phyloP scores from a whole-genome alignment of 2,888 invertebrate genomes.

The Tachina lurida region DNA sequence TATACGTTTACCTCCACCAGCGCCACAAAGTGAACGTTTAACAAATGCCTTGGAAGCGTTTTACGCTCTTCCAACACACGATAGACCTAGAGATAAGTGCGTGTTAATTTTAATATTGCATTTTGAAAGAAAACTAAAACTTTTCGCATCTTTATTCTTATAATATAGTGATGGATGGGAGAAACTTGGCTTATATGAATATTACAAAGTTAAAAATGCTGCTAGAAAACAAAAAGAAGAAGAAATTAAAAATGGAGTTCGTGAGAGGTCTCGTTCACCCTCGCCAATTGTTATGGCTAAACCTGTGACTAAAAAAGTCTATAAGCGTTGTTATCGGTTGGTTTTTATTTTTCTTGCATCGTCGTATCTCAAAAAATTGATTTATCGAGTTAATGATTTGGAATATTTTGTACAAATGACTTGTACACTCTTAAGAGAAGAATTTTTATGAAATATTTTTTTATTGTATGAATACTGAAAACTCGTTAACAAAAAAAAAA shows the following conservation, averaged over 20 bases:
- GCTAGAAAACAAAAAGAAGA: constrained; percentile 95
- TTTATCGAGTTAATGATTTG: too few relatives aligned
- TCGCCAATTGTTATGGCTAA: constrained; percentile 90
- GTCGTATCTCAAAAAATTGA: too few relatives aligned
- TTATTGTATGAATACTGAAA: too few relatives aligned
- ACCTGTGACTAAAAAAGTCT: constrained; percentile 84
- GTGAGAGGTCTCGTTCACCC: constrained; percentile 90
- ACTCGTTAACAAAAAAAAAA: too few relatives aligned
- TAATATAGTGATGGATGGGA: constrained; percentile 97
- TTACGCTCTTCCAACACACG: constrained; percentile 96
- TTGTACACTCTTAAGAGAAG: too few relatives aligned
- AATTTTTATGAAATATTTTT: too few relatives aligned
- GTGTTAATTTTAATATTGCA: constrained; percentile 68
- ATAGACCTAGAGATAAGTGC: constrained; percentile 95
- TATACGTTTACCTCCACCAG: constrained; percentile 96
- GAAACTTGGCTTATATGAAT: constrained; percentile 97
- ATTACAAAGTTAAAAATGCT: constrained; percentile 97
- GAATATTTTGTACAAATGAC: too few relatives aligned
- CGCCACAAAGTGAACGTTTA: constrained; percentile 96
- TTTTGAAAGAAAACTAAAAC: neutral
- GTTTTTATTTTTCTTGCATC: neutral
- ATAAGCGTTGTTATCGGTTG: constrained; percentile 87
- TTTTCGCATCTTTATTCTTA: neutral
- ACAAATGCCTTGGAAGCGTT: constrained; percentile 97
- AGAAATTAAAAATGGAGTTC: constrained; percentile 88